phyloP scores from a whole-genome alignment of 2,888 invertebrate species.

The Cosmorhoe ocellata region DNA sequence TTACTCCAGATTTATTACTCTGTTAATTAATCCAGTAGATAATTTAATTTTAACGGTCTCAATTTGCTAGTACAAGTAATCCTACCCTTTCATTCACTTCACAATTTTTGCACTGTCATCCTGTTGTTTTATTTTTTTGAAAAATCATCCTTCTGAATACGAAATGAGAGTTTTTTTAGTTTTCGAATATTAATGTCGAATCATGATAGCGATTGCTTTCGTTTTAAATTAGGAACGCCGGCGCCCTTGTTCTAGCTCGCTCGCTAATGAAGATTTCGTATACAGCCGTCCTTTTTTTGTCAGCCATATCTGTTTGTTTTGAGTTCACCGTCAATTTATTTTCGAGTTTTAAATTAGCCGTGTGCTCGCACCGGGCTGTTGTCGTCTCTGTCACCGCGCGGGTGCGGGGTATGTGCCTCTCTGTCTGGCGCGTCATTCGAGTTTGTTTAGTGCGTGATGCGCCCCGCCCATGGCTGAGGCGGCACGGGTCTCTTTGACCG shows the following conservation, averaged over 20 bases:
- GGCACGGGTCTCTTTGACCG: constrained; percentile 74
- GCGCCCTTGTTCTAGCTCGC: constrained; percentile 64
- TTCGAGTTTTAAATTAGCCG: constrained; percentile 77
- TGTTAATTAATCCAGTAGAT: constrained; percentile 61
- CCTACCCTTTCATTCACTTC: constrained; percentile 65
- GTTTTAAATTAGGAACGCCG: constrained; percentile 65
- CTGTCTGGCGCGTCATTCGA: constrained; percentile 62
- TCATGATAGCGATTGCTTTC: constrained; percentile 70
- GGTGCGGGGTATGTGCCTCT: constrained; percentile 40
- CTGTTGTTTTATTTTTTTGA: constrained; percentile 63
- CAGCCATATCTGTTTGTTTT: constrained; percentile 81
- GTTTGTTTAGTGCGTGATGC: constrained; percentile 81
- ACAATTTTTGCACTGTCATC: constrained; percentile 63
- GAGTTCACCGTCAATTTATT: constrained; percentile 79
- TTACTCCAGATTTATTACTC: constrained; percentile 62
- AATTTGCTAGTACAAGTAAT: constrained; percentile 74
- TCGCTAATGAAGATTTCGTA: constrained; percentile 74
- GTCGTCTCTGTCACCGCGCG: constrained; percentile 44
- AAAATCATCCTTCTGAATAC: constrained; percentile 66
- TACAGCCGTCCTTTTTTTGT: constrained; percentile 75
- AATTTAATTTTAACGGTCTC: constrained; percentile 68
- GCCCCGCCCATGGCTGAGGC: constrained; percentile 70
- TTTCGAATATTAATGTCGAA: constrained; percentile 61
- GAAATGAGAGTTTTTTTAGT: constrained; percentile 61
- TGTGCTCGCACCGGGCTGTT: constrained; percentile 64